A percentile compares a stretch with the other conserved stretches of the same genome.
Evolutionary conservation across 1,140 invertebrate species (phyloP).

Genomic region (Hyphantria cunea): DNA sequence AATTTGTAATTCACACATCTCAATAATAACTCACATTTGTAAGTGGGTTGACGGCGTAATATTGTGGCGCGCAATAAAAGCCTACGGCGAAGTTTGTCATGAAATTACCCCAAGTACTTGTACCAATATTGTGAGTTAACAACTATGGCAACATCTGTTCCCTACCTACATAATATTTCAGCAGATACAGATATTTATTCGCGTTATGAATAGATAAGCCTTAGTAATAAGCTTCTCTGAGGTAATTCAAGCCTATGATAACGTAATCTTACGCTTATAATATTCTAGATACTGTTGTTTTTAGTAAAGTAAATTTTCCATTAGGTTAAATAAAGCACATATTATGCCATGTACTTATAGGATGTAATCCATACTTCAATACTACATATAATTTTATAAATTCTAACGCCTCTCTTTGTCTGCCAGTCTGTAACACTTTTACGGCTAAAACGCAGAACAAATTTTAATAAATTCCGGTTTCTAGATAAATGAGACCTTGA

Average conservation of each 20-base stretch:
- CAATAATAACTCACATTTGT: too few relatives aligned
- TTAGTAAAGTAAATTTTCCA: not conserved
- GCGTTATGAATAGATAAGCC: slow-evolving; percentile 18
- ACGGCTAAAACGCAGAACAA: too few relatives aligned
- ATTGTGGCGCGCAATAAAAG: slow-evolving; percentile 14
- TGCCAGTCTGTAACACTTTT: too few relatives aligned
- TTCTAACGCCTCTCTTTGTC: too few relatives aligned
- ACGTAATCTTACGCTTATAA: not conserved
- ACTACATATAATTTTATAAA: too few relatives aligned
- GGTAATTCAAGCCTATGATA: slow-evolving; percentile 10
- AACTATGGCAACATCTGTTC: slow-evolving; percentile 14
- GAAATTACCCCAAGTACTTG: slow-evolving; percentile 13
- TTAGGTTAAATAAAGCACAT: too few relatives aligned
- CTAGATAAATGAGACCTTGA: too few relatives aligned
- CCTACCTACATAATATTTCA: slow-evolving; percentile 14
- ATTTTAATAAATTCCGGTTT: too few relatives aligned
- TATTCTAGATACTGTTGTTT: not conserved
- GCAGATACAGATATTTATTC: slow-evolving; percentile 18
- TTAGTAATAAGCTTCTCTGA: not conserved
- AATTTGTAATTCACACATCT: too few relatives aligned
- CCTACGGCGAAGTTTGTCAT: slow-evolving; percentile 8
- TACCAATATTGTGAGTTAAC: slow-evolving; percentile 11
- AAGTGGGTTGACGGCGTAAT: not conserved
- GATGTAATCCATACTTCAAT: too few relatives aligned
- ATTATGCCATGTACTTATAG: too few relatives aligned